Conservation (phyloP, 2,888 invertebrate genomes). For the Seladonia tumulorum region DNA sequence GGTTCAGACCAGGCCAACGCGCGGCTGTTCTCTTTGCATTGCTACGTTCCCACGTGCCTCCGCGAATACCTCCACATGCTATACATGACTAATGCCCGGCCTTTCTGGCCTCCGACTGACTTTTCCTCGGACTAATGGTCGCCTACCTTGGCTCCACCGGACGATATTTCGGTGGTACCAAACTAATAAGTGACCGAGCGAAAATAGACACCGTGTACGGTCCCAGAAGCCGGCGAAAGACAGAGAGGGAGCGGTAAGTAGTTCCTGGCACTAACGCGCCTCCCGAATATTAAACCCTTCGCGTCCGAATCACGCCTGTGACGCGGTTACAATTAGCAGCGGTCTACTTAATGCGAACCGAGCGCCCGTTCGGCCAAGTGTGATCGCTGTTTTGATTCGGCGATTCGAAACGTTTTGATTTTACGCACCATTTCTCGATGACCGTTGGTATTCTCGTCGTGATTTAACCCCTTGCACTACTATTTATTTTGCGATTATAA, state of each 20-base stretch:
- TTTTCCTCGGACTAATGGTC: constrained; percentile 66
- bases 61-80: constrained; percentile 64
- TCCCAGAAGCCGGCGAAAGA: not conserved
- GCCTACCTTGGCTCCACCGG: constrained; percentile 62
- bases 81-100: constrained; percentile 61
- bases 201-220: constrained; percentile 48
- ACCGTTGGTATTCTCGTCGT: not conserved
- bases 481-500: too few species aligned
- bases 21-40: constrained; percentile 68
- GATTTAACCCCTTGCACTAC: too few species aligned
- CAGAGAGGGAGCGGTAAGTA: not conserved
- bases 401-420: constrained; percentile 19
- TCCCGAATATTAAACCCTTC: constrained; percentile 49
- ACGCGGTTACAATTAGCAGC: constrained; percentile 54
- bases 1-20: constrained; percentile 67
- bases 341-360: constrained; percentile 48
- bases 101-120: constrained; percentile 60
- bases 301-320: constrained; percentile 38
- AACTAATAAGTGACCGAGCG: constrained; percentile 62
- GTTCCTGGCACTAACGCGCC: constrained; percentile 31
- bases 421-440: not conserved
- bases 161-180: constrained; percentile 64
- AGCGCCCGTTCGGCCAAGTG: constrained; percentile 33
- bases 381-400: constrained; percentile 41
- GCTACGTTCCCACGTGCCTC: constrained; percentile 70